phyloP scores from a whole-genome alignment of 2,797 vertebrate genomes.

The Myotis pilosus region DNA sequence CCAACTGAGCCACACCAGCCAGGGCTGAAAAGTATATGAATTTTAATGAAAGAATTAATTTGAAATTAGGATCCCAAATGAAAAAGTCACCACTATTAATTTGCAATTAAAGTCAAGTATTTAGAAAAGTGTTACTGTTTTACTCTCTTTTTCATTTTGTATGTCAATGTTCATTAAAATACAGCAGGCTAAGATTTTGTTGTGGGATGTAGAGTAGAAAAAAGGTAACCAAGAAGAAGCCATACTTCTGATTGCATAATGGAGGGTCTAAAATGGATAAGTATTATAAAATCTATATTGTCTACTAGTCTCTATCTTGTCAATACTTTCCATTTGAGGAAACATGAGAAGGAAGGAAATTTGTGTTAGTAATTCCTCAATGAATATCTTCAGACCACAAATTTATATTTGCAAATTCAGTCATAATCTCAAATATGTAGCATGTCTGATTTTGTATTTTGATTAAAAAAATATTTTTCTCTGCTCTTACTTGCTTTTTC shows the following conservation, averaged over 20 bases:
- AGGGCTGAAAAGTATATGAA: neutral
- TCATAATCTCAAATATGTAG: neutral
- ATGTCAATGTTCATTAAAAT: neutral
- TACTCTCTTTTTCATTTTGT: neutral
- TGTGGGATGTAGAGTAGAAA: neutral
- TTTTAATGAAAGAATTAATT: constrained; percentile 44
- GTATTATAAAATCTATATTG: neutral
- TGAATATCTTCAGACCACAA: neutral
- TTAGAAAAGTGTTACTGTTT: constrained; percentile 24
- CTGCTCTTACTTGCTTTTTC: neutral
- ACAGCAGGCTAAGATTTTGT: neutral
- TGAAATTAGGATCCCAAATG: constrained; percentile 29
- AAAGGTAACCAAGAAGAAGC: neutral
- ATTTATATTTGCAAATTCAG: constrained; percentile 26
- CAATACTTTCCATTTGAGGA: neutral
- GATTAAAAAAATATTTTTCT: neutral
- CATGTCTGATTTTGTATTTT: neutral
- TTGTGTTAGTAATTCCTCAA: neutral
- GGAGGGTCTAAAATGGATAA: neutral
- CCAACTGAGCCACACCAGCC: neutral
- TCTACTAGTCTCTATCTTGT: neutral
- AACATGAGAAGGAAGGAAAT: neutral
- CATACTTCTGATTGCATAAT: neutral
- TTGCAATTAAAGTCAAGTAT: constrained; percentile 54
- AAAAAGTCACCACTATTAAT: neutral